Percentiles rank a stretch among this genome's conserved stretches.
phyloP scores from a whole-genome alignment of 2,888 invertebrate species.

The Perizoma affinitatum region DNA sequence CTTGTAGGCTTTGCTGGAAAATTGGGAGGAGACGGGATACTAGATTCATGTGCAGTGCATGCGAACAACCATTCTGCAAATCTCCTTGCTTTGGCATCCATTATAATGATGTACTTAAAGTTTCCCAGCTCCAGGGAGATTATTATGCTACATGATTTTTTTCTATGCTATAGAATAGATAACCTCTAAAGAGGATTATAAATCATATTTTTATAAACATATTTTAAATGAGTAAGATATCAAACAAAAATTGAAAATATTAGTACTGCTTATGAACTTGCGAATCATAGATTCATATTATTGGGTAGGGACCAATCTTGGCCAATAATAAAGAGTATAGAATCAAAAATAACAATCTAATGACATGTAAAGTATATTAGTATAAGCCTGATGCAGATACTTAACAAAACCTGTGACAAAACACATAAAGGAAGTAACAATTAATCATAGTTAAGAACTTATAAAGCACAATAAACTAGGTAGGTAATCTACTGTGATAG shows the following conservation, averaged over 20 bases:
- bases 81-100: conserved; percentile 80
- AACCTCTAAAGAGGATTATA: conserved; percentile 48
- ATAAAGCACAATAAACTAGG: conserved; percentile 65
- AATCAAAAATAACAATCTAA: not conserved
- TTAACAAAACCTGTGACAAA: conserved; percentile 4
- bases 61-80: conserved; percentile 80
- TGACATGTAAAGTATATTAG: conserved; percentile 3
- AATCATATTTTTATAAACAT: conserved; percentile 43
- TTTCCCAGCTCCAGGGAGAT: conserved; percentile 73
- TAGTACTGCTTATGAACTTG: conserved; percentile 1
- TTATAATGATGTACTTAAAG: conserved; percentile 75
- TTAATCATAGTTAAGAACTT: conserved; percentile 27
- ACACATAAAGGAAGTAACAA: no score
- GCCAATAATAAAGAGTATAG: conserved; percentile 11
- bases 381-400: conserved; percentile 36
- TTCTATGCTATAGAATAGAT: conserved; percentile 38
- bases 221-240: conserved; percentile 18
- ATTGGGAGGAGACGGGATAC: conserved; percentile 78
- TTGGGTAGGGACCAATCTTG: conserved; percentile 54
- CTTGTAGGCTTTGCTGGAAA: conserved; percentile 81
- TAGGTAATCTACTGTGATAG: conserved; percentile 72
- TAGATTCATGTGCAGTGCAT: conserved; percentile 78
- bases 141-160: conserved; percentile 71
- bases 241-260: conserved; percentile 18
- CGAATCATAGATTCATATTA: conserved; percentile 61